A percentile compares a stretch with the other conserved stretches of the same genome.
Conservation (phyloP, 2,888 invertebrate genomes). For the Pocota personata region DNA sequence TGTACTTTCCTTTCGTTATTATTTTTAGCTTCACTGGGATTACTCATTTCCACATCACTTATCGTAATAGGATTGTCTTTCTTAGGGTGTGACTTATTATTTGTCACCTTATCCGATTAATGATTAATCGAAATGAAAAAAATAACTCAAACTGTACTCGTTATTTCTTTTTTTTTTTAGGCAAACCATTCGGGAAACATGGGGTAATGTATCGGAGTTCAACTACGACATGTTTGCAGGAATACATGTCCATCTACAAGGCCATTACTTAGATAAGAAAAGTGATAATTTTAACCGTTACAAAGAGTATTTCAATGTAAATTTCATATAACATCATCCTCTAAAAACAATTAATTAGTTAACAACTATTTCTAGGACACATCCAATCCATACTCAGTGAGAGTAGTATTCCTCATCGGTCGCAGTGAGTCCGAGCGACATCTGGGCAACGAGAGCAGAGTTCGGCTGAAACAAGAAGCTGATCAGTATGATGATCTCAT, state of each 20-base stretch:
- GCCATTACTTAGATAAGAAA: conserved; percentile 78
- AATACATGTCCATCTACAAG: conserved; percentile 79
- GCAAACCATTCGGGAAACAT: conserved; percentile 82
- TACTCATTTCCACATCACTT: neutral
- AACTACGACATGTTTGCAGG: conserved; percentile 80
- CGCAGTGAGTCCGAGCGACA: conserved; percentile 76
- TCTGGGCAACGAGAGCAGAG: conserved; percentile 84
- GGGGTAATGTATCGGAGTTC: conserved; percentile 82
- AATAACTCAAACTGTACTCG: too few relatives aligned
- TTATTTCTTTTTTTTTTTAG: conserved; percentile 68
- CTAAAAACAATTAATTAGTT: neutral
- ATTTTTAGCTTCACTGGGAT: neutral
- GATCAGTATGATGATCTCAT: conserved; percentile 89
- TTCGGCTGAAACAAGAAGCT: conserved; percentile 87
- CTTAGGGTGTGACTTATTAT: neutral
- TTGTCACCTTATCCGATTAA: too few relatives aligned
- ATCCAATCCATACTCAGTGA: conserved; percentile 74
- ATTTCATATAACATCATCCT: neutral
- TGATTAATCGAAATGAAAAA: too few relatives aligned
- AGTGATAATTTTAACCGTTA: conserved; percentile 77
- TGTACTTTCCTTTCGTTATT: neutral
- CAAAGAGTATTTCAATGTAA: conserved; percentile 77
- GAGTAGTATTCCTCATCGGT: conserved; percentile 81
- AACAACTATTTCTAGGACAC: conserved; percentile 41
- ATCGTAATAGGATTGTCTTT: neutral